phyloP scores from a whole-genome alignment of 2,113 vertebrate species.

The Dinomys branickii region DNA sequence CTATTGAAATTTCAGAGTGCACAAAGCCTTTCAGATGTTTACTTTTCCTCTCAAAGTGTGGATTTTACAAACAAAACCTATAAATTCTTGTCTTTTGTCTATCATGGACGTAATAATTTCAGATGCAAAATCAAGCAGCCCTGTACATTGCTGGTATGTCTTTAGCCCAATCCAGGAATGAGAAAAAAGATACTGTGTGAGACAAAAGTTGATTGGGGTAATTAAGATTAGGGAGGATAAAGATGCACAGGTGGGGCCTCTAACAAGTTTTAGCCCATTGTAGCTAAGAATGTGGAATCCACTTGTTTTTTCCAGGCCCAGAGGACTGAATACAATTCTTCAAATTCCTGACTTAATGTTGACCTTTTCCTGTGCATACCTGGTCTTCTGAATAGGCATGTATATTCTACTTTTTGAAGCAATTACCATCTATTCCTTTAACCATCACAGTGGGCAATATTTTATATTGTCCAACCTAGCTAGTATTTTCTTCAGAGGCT shows the following conservation, averaged over 20 bases:
- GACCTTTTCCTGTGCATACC: neutral
- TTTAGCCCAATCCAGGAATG: neutral
- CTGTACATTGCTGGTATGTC: neutral
- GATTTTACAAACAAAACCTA: neutral
- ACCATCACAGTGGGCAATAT: neutral
- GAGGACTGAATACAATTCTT: neutral
- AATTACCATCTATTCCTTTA: neutral
- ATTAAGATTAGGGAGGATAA: neutral
- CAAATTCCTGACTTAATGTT: neutral
- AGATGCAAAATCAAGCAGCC: neutral
- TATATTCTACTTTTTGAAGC: neutral
- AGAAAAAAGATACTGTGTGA: neutral
- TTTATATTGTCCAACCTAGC: conserved; percentile 9
- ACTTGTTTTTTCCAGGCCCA: neutral
- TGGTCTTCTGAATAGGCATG: neutral
- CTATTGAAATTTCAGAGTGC: neutral
- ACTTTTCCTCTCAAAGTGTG: neutral
- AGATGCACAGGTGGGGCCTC: neutral
- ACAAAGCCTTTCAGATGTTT: conserved; percentile 2
- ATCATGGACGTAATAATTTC: neutral
- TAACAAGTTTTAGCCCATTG: neutral
- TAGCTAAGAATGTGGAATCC: neutral
- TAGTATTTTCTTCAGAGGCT: neutral
- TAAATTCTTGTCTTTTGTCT: neutral
- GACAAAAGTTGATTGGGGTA: neutral